Base-by-base conservation (phyloP, 2,888 invertebrate genomes). In the Leptura quadrifasciata region DNA sequence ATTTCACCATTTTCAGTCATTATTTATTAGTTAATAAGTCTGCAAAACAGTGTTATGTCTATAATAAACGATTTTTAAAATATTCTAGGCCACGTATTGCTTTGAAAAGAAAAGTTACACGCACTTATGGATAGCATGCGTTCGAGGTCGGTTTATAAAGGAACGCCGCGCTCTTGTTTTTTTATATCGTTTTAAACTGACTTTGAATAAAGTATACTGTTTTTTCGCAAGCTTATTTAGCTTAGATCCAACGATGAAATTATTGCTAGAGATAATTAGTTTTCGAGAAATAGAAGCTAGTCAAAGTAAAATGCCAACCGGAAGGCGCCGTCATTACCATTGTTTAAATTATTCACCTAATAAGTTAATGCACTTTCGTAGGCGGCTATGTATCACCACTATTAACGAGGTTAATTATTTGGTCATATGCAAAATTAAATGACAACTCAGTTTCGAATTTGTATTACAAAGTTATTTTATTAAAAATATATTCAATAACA, bases 321-420 rank as follows among this genome's bases (percentile, higher is more conserved):
- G 72, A 72, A 72, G 72, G 5, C 27, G 9, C 58, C 58, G 24
- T 65, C 18, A 65, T 58, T 39, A 47, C 27, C 2, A 64, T 65
- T 65, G 31, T 57, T 58, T 72, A 58, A 72, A 65, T 57, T 24
- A 72, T 12, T 20, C 5, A 20, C 39, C 17, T 55, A 55, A 58
- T 72, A 65, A 72, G 65, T 72, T 64, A 72, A 58, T 58, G 24
- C 21, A 65, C 27, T 39, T 18, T 31, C n/a, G 72, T 72, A 35
- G 72, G 72, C n/a, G 72, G 20, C 15, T 55, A 21, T 72, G 72
- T 58, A 35, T 72, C 72, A 72, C 39, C 35, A 24, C 12, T 58
- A 57, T 65, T 72, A 72, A 58, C 20, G n/a, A 65, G 58, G 72
- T 65, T 65, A 72, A 72, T 65, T 72, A 47, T 57, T 57, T 64